Conservation (phyloP, 2,888 invertebrate genomes). For the Pecten maximus region DNA sequence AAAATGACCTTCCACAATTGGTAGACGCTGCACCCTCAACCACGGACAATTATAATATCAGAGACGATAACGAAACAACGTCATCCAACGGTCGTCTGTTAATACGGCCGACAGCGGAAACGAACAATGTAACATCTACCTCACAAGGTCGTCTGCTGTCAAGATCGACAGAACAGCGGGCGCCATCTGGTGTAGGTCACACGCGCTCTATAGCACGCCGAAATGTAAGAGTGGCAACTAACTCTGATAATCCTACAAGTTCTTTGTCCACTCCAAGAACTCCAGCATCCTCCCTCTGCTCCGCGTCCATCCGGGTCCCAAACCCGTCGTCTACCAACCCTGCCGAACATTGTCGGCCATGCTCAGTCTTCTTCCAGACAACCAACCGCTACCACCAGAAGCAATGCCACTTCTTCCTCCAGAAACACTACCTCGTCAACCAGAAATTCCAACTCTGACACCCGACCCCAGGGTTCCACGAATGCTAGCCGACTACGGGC, state of each 20-base stretch:
- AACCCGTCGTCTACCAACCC: conserved; percentile 63
- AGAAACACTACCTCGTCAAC: conserved; percentile 43
- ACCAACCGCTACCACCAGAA: background rate
- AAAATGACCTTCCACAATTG: background rate
- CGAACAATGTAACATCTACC: conserved; percentile 21
- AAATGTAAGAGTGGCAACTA: background rate
- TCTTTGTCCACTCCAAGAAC: conserved; percentile 44
- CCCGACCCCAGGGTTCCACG: conserved; percentile 18
- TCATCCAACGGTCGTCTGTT: conserved; percentile 4
- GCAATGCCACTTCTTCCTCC: background rate
- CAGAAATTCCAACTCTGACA: conserved; percentile 40
- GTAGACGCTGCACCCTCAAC: background rate
- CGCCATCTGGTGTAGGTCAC: background rate
- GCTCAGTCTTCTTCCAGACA: background rate
- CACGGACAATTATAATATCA: background rate
- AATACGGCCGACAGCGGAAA: background rate
- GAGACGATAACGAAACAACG: background rate
- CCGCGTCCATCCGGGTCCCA: conserved; percentile 60
- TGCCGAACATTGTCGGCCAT: conserved; percentile 61
- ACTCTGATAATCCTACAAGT: background rate
- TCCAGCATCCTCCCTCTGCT: conserved; percentile 54
- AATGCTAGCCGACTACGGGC: background rate
- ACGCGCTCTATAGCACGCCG: conserved; percentile 19
- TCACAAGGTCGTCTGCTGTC: conserved; percentile 10
- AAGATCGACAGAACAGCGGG: conserved; percentile 2